Evolutionary conservation across 1,140 invertebrate genomes (phyloP).

Genomic region (Acyrthosiphon pisum): DNA sequence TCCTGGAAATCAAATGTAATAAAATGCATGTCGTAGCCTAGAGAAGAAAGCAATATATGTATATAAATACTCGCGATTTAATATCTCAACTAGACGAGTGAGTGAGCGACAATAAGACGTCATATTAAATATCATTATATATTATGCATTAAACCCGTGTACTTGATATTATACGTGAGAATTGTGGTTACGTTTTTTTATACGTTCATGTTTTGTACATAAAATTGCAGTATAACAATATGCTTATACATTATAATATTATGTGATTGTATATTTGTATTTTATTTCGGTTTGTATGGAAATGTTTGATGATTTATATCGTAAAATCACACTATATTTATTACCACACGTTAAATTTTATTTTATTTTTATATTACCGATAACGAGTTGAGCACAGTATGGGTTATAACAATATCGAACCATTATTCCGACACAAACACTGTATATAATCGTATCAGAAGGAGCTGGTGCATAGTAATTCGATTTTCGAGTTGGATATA

Average conservation of each 20-base stretch:
- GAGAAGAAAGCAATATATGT: not conserved
- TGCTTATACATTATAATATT: no score
- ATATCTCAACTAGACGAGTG: not conserved
- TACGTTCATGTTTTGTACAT: not conserved
- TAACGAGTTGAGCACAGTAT: not conserved
- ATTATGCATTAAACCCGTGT: not conserved
- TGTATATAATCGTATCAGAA: not conserved
- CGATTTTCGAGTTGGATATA: not conserved
- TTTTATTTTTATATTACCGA: not conserved
- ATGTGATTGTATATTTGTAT: no score
- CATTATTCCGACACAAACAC: not conserved
- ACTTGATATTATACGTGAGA: not conserved
- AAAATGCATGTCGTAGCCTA: not conserved
- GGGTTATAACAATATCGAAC: not conserved
- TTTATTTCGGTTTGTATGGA: not conserved
- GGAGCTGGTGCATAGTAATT: not conserved
- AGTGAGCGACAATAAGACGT: not conserved
- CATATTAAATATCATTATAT: not conserved
- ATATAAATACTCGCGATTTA: slow-evolving; percentile 1
- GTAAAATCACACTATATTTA: not conserved
- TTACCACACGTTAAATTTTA: not conserved
- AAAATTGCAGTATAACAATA: no score
- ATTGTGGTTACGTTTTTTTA: not conserved
- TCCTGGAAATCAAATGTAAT: not conserved
- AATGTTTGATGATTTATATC: not conserved